phyloP scores from a whole-genome alignment of 2,888 invertebrate genomes.

The Elysia crispata region DNA sequence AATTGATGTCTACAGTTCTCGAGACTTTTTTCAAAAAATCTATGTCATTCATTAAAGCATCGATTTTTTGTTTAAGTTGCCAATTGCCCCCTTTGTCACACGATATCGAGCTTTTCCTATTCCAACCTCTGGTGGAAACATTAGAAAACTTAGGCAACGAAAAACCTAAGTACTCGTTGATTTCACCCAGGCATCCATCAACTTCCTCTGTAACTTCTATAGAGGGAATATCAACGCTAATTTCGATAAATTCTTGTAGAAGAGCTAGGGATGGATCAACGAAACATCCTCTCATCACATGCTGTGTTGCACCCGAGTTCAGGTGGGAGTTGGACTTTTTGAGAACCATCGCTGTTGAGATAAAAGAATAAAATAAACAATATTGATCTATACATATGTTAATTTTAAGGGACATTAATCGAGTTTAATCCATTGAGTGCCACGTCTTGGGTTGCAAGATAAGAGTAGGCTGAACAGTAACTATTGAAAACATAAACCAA shows the following conservation, averaged over 20 bases:
- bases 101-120: background rate
- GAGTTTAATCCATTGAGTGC: too few species aligned
- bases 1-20: background rate
- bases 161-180: background rate
- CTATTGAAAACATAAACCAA: too few species aligned
- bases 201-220: background rate
- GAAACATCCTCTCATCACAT: background rate
- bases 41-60: background rate
- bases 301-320: conserved; percentile 37
- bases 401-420: too few species aligned
- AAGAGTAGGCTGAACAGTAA: too few species aligned
- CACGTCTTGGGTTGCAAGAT: too few species aligned
- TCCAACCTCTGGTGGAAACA: background rate
- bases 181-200: background rate
- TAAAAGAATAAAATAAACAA: too few species aligned
- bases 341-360: conserved; percentile 10
- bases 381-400: too few species aligned
- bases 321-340: conserved; percentile 31
- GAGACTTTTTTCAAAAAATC: background rate
- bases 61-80: background rate
- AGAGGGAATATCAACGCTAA: background rate
- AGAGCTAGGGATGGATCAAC: too few species aligned
- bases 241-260: background rate
- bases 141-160: background rate
- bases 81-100: conserved; percentile 1